phyloP scores from a whole-genome alignment of 2,797 vertebrate species.

The Lindbergichthys nudifrons region DNA sequence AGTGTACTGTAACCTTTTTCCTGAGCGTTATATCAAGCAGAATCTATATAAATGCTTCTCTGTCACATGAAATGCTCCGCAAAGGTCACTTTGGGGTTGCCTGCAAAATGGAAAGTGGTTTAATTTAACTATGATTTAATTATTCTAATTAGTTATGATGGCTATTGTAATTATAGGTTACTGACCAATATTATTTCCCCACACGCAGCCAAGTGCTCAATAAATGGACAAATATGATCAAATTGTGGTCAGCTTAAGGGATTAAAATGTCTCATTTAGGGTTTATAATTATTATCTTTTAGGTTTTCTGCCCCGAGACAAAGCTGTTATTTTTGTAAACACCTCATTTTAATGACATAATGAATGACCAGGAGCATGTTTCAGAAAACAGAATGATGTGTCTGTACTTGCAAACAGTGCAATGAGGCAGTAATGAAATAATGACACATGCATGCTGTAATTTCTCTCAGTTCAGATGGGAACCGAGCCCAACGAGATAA shows the following conservation, averaged over 20 bases:
- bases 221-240: slow-evolving; percentile 14
- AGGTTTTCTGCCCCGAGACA: neutral
- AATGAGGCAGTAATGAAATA: slow-evolving; percentile 48
- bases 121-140: slow-evolving; percentile 26
- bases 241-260: neutral
- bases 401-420: slow-evolving; percentile 24
- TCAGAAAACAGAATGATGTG: slow-evolving; percentile 16
- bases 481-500: slow-evolving; percentile 52
- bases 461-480: slow-evolving; percentile 57
- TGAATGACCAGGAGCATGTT: slow-evolving; percentile 37
- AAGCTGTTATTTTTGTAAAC: slow-evolving; percentile 2
- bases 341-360: slow-evolving; percentile 10
- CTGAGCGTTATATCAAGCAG: slow-evolving; percentile 22
- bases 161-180: slow-evolving; percentile 22
- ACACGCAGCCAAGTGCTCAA: slow-evolving; percentile 3
- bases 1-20: slow-evolving; percentile 26
- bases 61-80: slow-evolving; percentile 22
- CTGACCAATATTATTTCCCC: slow-evolving; percentile 4
- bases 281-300: too few relatives aligned
- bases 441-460: slow-evolving; percentile 43
- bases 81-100: slow-evolving; percentile 27
- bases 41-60: slow-evolving; percentile 23
- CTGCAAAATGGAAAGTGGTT: slow-evolving; percentile 14
- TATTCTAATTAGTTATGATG: slow-evolving; percentile 6
- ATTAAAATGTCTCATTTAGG: too few relatives aligned